A percentile compares a stretch with the other conserved stretches of the same genome.
Evolutionary conservation across 2,113 vertebrate genomes (phyloP).

Genomic region (Syngnathus floridae): DNA sequence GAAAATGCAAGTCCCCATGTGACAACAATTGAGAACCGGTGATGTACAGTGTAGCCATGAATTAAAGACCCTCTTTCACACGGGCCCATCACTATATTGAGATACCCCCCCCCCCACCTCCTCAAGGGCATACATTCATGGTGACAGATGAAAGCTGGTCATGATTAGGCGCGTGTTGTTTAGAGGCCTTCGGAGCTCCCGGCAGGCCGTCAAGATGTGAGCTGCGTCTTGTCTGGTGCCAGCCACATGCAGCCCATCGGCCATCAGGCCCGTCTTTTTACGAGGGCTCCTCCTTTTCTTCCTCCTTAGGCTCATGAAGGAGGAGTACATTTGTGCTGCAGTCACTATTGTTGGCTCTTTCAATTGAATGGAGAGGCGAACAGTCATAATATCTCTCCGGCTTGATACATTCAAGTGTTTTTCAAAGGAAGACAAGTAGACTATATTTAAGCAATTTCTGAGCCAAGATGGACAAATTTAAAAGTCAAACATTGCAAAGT

Average conservation of each 20-base stretch:
- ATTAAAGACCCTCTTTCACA: conserved; percentile 1
- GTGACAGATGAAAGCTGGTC: conserved; percentile 14
- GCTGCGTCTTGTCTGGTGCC: neutral
- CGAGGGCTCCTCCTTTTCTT: neutral
- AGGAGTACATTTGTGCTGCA: neutral
- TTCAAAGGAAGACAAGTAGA: neutral
- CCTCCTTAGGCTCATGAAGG: neutral
- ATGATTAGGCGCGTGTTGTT: neutral
- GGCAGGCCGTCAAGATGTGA: neutral
- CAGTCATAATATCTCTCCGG: neutral
- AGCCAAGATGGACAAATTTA: neutral
- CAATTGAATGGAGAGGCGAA: neutral
- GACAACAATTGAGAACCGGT: too few species aligned
- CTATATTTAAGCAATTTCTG: neutral
- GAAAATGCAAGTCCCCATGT: too few species aligned
- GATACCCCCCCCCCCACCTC: conserved; percentile 1
- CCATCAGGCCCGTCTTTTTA: conserved; percentile 6
- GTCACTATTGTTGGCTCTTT: neutral
- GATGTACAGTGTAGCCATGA: neutral
- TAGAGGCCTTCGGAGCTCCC: neutral
- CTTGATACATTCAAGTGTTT: neutral
- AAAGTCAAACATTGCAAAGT: neutral
- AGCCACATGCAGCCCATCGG: neutral
- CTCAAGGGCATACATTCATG: neutral
- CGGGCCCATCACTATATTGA: neutral